phyloP scores from a whole-genome alignment of 2,888 invertebrate species.

The Coenonympha glycerion region DNA sequence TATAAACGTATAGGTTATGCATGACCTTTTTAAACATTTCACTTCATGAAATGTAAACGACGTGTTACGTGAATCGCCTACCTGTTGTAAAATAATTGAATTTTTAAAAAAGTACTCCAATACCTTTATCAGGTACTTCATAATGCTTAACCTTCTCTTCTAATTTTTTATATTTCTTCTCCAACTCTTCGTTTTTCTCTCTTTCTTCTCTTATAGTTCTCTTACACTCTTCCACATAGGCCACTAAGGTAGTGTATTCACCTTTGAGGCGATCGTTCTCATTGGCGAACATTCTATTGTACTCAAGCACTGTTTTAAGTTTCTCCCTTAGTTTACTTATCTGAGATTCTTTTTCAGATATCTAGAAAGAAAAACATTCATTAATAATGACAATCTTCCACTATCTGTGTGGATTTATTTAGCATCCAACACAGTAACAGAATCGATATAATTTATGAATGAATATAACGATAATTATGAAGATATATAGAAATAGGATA shows the following conservation, averaged over 20 bases:
- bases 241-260: slow-evolving; percentile 66
- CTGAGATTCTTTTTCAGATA: slow-evolving; percentile 77
- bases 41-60: too few species aligned
- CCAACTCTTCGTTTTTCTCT: slow-evolving; percentile 45
- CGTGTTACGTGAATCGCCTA: too few species aligned
- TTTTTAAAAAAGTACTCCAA: slow-evolving; percentile 2
- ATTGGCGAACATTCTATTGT: slow-evolving; percentile 77
- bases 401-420: too few species aligned
- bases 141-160: slow-evolving; percentile 58
- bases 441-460: too few species aligned
- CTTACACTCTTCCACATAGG: slow-evolving; percentile 72
- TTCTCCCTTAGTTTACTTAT: slow-evolving; percentile 79
- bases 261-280: slow-evolving; percentile 77
- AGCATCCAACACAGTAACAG: too few species aligned
- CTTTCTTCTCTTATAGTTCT: slow-evolving; percentile 66
- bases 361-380: slow-evolving; percentile 41
- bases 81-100: not conserved
- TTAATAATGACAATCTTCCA: too few species aligned
- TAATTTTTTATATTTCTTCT: slow-evolving; percentile 51
- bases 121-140: slow-evolving; percentile 62
- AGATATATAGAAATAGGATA: too few species aligned
- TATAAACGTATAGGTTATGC: too few species aligned
- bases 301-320: slow-evolving; percentile 73
- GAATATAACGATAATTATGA: too few species aligned
- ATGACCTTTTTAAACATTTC: too few species aligned